Percentiles rank a stretch among this genome's conserved stretches.
phyloP scores from a whole-genome alignment of 1,140 invertebrate genomes.

The Bombus turneri region DNA sequence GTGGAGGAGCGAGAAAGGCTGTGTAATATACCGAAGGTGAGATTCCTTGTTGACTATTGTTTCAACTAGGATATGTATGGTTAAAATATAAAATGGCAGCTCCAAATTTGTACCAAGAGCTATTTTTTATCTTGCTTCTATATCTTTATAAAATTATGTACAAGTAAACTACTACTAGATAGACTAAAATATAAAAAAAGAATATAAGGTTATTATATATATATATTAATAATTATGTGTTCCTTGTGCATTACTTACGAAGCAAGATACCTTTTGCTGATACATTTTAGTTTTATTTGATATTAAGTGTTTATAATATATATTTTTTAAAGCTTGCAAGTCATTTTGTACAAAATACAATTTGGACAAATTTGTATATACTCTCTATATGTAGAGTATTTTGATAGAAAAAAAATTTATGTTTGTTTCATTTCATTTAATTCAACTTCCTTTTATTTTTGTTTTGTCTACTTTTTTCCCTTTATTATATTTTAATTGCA shows the following conservation, averaged over 20 bases:
- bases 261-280: constrained; percentile 43
- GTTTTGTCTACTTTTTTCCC: background rate
- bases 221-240: background rate
- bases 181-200: background rate
- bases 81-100: constrained; percentile 66
- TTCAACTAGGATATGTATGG: constrained; percentile 60
- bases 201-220: background rate
- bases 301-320: constrained; percentile 28
- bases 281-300: constrained; percentile 18
- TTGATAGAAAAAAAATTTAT: background rate
- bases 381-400: constrained; percentile 15
- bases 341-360: constrained; percentile 43
- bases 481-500: constrained; percentile 39
- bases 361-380: background rate
- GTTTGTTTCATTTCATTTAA: background rate
- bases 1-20: constrained; percentile 82
- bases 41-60: constrained; percentile 70
- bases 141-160: constrained; percentile 6
- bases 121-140: constrained; percentile 53
- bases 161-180: background rate
- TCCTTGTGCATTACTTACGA: constrained; percentile 32
- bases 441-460: background rate
- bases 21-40: constrained; percentile 82
- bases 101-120: constrained; percentile 40
- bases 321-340: constrained; percentile 31